Evolutionary conservation across 2,797 vertebrate genomes (phyloP), one percentile per base, ranked within the genome.

Genomic region (Chelmon rostratus): DNA sequence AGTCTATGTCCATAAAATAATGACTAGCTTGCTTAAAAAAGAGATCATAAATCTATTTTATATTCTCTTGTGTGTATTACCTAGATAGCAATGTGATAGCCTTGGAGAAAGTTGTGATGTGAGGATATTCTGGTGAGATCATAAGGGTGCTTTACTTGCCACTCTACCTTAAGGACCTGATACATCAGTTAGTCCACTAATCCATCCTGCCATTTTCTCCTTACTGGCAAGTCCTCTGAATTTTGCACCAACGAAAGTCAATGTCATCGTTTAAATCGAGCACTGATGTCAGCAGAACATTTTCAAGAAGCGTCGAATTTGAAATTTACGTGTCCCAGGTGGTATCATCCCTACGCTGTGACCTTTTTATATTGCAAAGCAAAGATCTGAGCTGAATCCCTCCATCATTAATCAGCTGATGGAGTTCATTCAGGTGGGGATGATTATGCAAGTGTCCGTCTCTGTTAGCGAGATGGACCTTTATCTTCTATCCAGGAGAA

Each of bases 81-180:
- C 70, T 88, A 90, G 88, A 85, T 90, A 91, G 90, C 86, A 90
- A 88, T 93, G 83, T 88, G 85, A 91, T 89, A 93, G 89, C 89
- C 92, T 92, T 92, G 91, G 84, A 86, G 83, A 83, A 76, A 82
- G 84, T 83, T 78, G 81, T 82, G 84, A 78, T 50, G 80, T 85
- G 81, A 84, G 86, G 78, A 84, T 87, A 87, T 88, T 84, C 73
- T 88, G 84, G 78, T 88, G 83, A 83, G 76, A 85, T 84, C 73
- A 84, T 74, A 93, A 90, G 91, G 94, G 93, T 95, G 92, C 93
- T 95, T 91, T 86, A 90, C 91, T 91, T 91, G 89, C 91, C 92
- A 86, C 86, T 94, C 89, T 89, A 93, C 92, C 93, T 94, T 94
- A 94, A 93, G 85, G 88, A 91, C 88, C 74, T 90, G 80, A 85